These are phyloP conservation scores for Hyaena hyaena DNA, from an alignment of 2,113 vertebrate species.

Conservation along the genomic window DNA sequence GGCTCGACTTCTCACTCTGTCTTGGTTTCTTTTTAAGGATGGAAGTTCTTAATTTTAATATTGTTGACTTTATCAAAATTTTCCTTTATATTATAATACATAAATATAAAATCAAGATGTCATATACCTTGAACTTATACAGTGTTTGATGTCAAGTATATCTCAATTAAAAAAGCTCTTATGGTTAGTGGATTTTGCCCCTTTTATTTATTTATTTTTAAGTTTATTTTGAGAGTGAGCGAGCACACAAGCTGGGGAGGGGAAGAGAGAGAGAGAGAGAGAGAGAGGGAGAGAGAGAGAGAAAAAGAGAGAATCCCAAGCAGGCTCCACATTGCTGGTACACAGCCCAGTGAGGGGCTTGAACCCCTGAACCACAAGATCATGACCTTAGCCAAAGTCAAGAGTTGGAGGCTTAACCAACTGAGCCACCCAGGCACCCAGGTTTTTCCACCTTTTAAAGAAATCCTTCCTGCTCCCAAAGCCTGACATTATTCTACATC, in stretches of 20 bases:
- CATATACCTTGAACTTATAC: neutral
- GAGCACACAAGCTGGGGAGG: no score
- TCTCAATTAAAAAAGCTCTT: neutral
- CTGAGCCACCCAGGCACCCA: no score
- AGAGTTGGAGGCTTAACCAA: no score
- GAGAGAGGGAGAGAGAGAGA: no score
- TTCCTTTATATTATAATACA: neutral
- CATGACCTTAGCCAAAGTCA: no score
- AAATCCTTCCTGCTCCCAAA: neutral
- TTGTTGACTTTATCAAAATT: neutral
- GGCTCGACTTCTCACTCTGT: neutral
- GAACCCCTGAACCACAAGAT: no score
- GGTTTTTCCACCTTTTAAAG: conserved; percentile 36
- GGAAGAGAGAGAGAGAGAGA: no score
- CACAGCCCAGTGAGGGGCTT: no score
- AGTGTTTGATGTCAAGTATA: neutral
- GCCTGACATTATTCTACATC: neutral
- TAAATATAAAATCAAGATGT: neutral
- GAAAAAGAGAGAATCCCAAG: no score
- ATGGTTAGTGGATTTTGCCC: neutral
- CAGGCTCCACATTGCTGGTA: no score
- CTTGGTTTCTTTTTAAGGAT: conserved; percentile 49
- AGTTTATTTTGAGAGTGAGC: no score
- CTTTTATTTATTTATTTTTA: neutral
- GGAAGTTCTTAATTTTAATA: neutral